Conservation (phyloP, 2,888 invertebrate genomes). For the Trypoxylon attenuatum region DNA sequence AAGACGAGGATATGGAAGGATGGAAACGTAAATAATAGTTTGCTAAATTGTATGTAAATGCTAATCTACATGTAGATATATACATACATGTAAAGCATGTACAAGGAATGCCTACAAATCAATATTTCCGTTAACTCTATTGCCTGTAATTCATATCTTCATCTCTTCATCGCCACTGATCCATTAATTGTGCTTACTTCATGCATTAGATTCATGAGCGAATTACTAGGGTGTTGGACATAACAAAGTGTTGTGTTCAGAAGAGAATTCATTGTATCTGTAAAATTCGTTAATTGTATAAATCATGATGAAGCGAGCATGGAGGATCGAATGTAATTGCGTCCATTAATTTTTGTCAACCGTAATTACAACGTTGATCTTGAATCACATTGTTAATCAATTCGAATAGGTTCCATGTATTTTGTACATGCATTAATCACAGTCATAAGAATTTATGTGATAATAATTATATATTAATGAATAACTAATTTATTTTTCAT, state of each 20-base stretch:
- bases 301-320: slow-evolving; percentile 33
- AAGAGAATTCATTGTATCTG: too few species aligned
- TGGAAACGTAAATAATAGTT: slow-evolving; percentile 73
- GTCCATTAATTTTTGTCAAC: neutral
- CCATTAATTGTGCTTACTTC: too few species aligned
- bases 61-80: neutral
- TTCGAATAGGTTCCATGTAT: neutral
- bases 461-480: neutral
- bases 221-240: neutral
- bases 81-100: neutral
- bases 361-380: neutral
- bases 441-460: neutral
- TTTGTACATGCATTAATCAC: neutral
- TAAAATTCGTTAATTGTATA: neutral
- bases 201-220: too few species aligned
- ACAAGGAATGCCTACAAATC: too few species aligned
- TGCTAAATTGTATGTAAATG: slow-evolving; percentile 17
- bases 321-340: slow-evolving; percentile 42
- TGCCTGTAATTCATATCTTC: too few species aligned
- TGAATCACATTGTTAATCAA: too few species aligned
- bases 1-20: slow-evolving; percentile 52
- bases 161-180: too few species aligned
- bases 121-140: too few species aligned
- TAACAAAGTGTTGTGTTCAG: too few species aligned
- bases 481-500: neutral